These are phyloP conservation scores for Trichonephila inaurata DNA, from an alignment of 1,140 invertebrate species.

Conservation along the genomic window DNA sequence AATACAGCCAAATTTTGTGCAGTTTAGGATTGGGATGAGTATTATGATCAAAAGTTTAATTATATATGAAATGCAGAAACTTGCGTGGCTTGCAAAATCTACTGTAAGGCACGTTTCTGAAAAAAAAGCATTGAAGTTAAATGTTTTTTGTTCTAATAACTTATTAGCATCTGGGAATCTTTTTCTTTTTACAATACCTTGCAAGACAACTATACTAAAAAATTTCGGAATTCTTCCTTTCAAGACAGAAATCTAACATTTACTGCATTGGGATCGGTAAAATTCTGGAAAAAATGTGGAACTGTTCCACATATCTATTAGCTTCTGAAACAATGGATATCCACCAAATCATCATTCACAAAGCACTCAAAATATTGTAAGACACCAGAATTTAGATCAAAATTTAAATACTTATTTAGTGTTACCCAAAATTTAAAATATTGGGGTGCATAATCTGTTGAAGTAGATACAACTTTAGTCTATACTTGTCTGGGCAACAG, in stretches of 20 bases:
- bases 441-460: neutral
- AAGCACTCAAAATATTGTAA: conserved; percentile 42
- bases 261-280: neutral
- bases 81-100: conserved; percentile 31
- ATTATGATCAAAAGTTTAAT: conserved; percentile 23
- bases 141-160: conserved; percentile 47
- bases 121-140: conserved; percentile 31
- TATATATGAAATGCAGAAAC: conserved; percentile 38
- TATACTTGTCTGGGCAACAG: conserved; percentile 31
- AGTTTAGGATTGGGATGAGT: conserved; percentile 1
- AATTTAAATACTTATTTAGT: neutral
- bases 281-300: conserved; percentile 26
- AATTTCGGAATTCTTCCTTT: conserved; percentile 58
- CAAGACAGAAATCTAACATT: no score
- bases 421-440: neutral
- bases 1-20: neutral
- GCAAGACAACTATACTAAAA: conserved; percentile 25
- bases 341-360: conserved; percentile 47
- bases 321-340: conserved; percentile 36
- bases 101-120: neutral
- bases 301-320: conserved; percentile 34
- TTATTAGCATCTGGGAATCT: neutral
- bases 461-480: conserved; percentile 36
- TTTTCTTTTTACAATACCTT: conserved; percentile 1
- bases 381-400: conserved; percentile 18